Conservation (phyloP, 2,113 vertebrate species). For the Naja naja region DNA sequence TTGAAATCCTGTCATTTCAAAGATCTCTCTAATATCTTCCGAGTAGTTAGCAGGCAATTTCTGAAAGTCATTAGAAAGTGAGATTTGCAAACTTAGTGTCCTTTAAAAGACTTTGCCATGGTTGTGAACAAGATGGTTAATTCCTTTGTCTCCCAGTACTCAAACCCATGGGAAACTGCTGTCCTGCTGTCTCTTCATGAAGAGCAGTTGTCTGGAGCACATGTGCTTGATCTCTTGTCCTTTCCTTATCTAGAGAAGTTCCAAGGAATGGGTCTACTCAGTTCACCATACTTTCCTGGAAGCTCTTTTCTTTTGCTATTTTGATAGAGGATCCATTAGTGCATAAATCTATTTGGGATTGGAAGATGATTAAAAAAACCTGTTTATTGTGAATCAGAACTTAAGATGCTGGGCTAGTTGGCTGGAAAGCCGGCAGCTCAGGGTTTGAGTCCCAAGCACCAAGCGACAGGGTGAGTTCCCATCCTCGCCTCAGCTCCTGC, state of each 20-base stretch:
- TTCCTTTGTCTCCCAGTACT: background rate
- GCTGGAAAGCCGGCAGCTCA: no score
- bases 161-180: background rate
- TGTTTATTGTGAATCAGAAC: background rate
- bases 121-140: background rate
- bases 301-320: background rate
- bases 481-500: background rate
- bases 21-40: background rate
- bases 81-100: background rate
- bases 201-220: background rate
- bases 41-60: background rate
- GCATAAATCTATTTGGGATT: background rate
- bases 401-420: background rate
- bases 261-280: background rate
- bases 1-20: background rate
- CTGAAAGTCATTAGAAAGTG: background rate
- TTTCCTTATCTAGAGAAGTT: background rate
- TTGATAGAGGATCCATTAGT: background rate
- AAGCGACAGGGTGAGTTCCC: background rate
- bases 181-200: background rate
- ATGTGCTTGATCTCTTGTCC: background rate
- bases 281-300: background rate
- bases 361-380: background rate
- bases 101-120: background rate
- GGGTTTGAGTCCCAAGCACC: background rate